Conservation (phyloP, 2,113 vertebrate species). For the Gambusia affinis region DNA sequence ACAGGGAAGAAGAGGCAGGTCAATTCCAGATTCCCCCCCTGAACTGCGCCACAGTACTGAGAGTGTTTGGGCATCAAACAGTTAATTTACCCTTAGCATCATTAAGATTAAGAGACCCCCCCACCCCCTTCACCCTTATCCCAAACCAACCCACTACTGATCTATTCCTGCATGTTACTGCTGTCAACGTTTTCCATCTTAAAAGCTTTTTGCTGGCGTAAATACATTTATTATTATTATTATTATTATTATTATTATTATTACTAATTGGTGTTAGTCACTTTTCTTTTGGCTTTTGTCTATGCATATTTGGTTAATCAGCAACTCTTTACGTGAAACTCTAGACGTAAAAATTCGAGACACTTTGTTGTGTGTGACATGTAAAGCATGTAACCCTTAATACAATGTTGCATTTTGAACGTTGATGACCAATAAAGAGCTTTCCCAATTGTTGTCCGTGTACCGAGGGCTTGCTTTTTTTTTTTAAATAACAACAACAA, state of each 20-base stretch:
- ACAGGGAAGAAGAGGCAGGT: conserved; percentile 98
- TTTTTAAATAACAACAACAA: neutral
- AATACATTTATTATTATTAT: conserved; percentile 61
- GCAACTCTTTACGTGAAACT: conserved; percentile 74
- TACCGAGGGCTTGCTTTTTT: conserved; percentile 95
- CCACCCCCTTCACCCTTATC: conserved; percentile 73
- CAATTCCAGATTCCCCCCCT: conserved; percentile 93
- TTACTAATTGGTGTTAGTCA: conserved; percentile 70
- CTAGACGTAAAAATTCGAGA: conserved; percentile 79
- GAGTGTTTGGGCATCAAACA: conserved; percentile 85
- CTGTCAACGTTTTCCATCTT: conserved; percentile 90
- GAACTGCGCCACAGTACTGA: conserved; percentile 88
- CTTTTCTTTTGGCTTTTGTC: conserved; percentile 85
- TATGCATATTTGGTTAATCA: conserved; percentile 89
- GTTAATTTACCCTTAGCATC: conserved; percentile 90
- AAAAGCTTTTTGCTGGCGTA: conserved; percentile 82
- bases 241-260: conserved; percentile 52
- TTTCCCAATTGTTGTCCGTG: conserved; percentile 98
- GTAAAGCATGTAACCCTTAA: conserved; percentile 96
- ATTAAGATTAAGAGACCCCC: conserved; percentile 88
- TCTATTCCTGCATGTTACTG: conserved; percentile 93
- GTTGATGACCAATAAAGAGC: conserved; percentile 99
- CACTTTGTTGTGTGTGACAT: conserved; percentile 98
- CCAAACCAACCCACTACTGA: conserved; percentile 80
- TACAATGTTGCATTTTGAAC: conserved; percentile 97